These are phyloP conservation scores for Cydia amplana DNA, from an alignment of 1,140 invertebrate genomes.

Conservation along the genomic window DNA sequence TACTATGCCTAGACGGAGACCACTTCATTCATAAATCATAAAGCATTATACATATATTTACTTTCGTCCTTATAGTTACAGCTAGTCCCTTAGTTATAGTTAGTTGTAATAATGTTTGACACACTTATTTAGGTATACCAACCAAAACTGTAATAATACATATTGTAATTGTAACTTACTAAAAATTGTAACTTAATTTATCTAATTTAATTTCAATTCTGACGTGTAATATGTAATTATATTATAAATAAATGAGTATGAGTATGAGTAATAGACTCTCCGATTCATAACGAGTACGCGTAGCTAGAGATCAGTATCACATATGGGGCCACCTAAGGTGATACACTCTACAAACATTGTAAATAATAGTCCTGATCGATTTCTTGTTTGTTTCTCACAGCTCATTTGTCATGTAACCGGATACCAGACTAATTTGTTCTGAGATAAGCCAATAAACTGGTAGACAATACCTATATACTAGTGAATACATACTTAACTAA, in stretches of 20 bases:
- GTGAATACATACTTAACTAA: background rate
- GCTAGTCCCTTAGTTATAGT: too few species aligned
- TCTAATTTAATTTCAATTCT: too few species aligned
- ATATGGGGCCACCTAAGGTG: background rate
- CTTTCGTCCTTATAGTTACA: background rate
- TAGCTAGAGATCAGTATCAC: background rate
- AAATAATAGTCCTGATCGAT: background rate
- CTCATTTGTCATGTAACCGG: slow-evolving; percentile 3
- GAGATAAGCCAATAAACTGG: background rate
- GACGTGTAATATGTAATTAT: too few species aligned
- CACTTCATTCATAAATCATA: background rate
- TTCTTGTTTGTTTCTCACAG: background rate
- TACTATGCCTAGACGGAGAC: background rate
- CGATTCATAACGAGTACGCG: background rate
- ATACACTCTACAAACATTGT: background rate
- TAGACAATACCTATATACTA: background rate
- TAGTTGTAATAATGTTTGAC: too few species aligned
- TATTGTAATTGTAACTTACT: too few species aligned
- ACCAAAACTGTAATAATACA: too few species aligned
- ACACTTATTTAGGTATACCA: too few species aligned
- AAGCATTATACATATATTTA: background rate
- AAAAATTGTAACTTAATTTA: too few species aligned
- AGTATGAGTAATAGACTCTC: too few species aligned
- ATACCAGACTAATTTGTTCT: background rate
- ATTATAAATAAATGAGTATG: too few species aligned